Evolutionary conservation across 23 tunicate genomes (phyloP), one percentile per base, ranked within the genome.

Genomic region (Trididemnum clinides): DNA sequence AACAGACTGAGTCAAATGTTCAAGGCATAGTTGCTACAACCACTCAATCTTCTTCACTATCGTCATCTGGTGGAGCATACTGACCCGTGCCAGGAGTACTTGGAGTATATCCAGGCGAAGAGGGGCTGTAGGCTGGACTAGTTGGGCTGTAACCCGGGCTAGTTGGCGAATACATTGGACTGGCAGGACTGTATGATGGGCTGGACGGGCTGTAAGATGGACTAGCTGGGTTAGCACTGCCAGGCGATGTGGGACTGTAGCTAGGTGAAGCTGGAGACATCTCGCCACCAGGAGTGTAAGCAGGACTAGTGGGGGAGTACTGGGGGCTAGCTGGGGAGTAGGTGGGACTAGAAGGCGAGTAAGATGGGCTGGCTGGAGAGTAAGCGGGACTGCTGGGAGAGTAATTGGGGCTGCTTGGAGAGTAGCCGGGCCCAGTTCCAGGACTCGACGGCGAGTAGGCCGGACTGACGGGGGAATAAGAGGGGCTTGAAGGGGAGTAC

Each of bases 121-220:
- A 77, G 0, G 98, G 98, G 23, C 90, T 90, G 64, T 96, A 96
- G 29, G 57, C 88, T 21, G 99, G 99, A 77, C 96, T 90, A 28
- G 99, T 64, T 22, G 99, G 99, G 73, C 95, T 88, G 76, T 95
- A 95, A n/a, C 88, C 85, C 4, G 99, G 99, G 44, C 96, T 90
- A 19, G 99, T 33, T 0, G 95, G 99, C 6, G 89, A 82, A 44
- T 86, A 86, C 62, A 34, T 82, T 1, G 95, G 95, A 39, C 91
- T 82, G 28, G 95, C 88, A 0, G 98, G 98, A 51, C 92, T 87
- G 80, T 91, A 92, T 7, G 90, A 78, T 10, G 99, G 97, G 64
- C 88, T 80, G 5, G 84, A 58, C 1, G 96, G 96, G 63, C 92
- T 91, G 88, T 85, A 84, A 19, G 78, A 21, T 25, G 93, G 89